Conservation (phyloP, 2,888 invertebrate genomes). For the Philaethria dido region DNA sequence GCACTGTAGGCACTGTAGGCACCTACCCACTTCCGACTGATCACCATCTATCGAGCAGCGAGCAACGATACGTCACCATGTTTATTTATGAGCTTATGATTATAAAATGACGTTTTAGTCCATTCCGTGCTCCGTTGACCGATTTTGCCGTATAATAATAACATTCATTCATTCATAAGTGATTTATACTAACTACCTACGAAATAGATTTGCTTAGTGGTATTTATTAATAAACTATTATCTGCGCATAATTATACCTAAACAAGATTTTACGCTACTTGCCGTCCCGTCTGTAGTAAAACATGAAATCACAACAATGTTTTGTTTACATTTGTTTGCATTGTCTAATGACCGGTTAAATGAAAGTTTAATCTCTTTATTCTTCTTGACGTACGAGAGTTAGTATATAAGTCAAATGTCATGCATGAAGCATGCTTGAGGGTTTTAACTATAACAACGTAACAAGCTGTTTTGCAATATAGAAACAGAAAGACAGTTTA, state of each 20-base stretch:
- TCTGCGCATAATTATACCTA: slow-evolving; percentile 75
- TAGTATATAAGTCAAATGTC: neutral
- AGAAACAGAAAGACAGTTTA: neutral
- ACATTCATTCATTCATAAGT: slow-evolving; percentile 78
- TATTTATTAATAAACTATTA: slow-evolving; percentile 78
- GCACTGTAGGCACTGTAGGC: too few relatives aligned
- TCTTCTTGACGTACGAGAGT: neutral
- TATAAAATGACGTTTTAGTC: slow-evolving; percentile 80
- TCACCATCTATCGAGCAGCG: too few relatives aligned
- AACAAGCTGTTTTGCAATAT: neutral
- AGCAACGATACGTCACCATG: slow-evolving; percentile 68
- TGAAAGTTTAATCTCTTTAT: slow-evolving; percentile 28
- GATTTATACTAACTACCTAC: slow-evolving; percentile 80
- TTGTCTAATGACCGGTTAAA: slow-evolving; percentile 39
- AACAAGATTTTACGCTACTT: slow-evolving; percentile 76
- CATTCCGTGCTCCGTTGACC: slow-evolving; percentile 79
- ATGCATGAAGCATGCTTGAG: neutral
- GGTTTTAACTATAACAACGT: neutral
- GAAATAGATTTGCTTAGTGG: slow-evolving; percentile 77
- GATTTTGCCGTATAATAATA: slow-evolving; percentile 75
- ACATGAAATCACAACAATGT: slow-evolving; percentile 67
- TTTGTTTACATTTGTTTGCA: slow-evolving; percentile 49
- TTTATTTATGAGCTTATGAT: slow-evolving; percentile 83
- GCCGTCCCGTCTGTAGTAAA: slow-evolving; percentile 65
- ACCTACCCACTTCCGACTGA: slow-evolving; percentile 59